Conservation (phyloP, 2,113 vertebrate species). For the Centrocercus urophasianus region DNA sequence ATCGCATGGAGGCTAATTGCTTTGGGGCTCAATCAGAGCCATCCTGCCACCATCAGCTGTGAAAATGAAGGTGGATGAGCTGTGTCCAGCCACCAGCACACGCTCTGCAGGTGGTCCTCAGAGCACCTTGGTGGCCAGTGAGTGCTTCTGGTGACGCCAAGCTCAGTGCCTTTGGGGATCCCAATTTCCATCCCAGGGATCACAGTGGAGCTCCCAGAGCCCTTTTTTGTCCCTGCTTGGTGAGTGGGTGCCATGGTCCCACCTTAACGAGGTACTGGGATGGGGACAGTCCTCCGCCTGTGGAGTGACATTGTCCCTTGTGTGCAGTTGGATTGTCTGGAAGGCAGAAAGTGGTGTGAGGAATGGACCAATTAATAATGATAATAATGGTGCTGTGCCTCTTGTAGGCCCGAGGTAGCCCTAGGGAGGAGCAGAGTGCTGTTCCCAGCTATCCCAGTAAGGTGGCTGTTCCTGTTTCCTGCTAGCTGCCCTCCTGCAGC, state of each 20-base stretch:
- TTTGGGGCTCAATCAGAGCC: not conserved
- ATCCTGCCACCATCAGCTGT: not conserved
- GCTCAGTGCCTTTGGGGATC: fast-evolving
- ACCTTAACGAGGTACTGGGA: fast-evolving
- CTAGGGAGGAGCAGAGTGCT: not conserved
- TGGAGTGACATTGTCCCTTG: fast-evolving
- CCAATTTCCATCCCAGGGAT: fast-evolving
- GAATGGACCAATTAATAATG: slow-evolving; percentile 43
- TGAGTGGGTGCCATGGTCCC: not conserved
- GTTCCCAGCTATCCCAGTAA: fast-evolving
- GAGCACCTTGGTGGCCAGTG: not conserved
- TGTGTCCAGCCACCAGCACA: not conserved
- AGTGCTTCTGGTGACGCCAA: too few relatives aligned
- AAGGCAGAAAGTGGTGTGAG: slow-evolving; percentile 38
- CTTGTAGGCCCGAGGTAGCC: slow-evolving; percentile 14
- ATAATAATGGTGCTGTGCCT: slow-evolving; percentile 4
- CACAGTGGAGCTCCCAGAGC: not conserved
- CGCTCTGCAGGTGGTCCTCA: not conserved
- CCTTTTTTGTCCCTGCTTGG: not conserved
- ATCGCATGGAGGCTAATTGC: not conserved
- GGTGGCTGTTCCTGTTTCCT: fast-evolving
- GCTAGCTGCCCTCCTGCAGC: not conserved
- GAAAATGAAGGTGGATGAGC: not conserved
- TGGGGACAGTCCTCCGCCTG: not conserved
- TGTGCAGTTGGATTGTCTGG: not conserved